Evolutionary conservation across 2,888 invertebrate genomes (phyloP).

Genomic region (Mongoloraphidia duomilia): DNA sequence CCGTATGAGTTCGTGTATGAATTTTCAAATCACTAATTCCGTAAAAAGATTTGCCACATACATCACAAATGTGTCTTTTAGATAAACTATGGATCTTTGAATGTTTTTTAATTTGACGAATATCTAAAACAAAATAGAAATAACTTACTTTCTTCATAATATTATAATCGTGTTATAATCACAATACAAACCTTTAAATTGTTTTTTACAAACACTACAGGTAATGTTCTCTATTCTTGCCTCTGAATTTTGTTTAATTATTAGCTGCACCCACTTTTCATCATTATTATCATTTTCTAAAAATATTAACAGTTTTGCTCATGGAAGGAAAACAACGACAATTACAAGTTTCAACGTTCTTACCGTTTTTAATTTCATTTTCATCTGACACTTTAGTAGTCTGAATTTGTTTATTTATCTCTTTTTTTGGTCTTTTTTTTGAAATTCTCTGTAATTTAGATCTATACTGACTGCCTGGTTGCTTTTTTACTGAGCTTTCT

Average conservation of each 20-base stretch:
- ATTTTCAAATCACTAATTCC: slow-evolving; percentile 19
- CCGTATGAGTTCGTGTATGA: slow-evolving; percentile 21
- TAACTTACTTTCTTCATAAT: background rate
- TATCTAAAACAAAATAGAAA: slow-evolving; percentile 2
- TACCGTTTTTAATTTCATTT: background rate
- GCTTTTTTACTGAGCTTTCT: too few species aligned
- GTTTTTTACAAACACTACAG: slow-evolving; percentile 18
- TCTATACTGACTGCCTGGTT: too few species aligned
- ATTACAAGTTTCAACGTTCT: background rate
- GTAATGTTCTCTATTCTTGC: slow-evolving; percentile 10
- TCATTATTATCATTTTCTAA: background rate
- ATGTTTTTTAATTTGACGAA: slow-evolving; percentile 17
- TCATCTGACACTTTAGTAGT: background rate
- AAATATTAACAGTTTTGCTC: background rate
- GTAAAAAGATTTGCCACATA: slow-evolving; percentile 22
- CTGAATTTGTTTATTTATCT: background rate
- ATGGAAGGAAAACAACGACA: background rate
- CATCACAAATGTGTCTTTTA: slow-evolving; percentile 18
- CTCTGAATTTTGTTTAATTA: background rate
- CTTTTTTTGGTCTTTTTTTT: background rate
- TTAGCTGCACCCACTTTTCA: background rate
- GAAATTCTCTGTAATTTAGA: background rate
- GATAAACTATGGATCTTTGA: slow-evolving; percentile 17
- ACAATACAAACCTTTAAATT: slow-evolving; percentile 7
- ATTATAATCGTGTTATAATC: background rate